phyloP scores from a whole-genome alignment of 1,140 invertebrate genomes.

The Colletes gigas region DNA sequence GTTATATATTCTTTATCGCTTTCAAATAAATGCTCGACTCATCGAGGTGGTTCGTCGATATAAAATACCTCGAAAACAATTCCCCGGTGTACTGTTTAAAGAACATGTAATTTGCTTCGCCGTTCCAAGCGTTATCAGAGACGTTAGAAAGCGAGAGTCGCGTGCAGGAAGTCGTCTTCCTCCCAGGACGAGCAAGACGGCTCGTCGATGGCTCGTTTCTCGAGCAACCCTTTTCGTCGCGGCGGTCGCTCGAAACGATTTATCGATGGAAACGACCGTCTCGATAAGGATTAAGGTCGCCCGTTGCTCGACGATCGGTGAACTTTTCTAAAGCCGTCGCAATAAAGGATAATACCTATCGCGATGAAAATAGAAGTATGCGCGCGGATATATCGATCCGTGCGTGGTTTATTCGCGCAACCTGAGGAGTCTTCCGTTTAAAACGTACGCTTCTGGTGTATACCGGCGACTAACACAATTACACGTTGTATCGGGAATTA shows the following conservation, averaged over 20 bases:
- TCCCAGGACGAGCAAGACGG: too few species aligned
- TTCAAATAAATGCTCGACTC: too few species aligned
- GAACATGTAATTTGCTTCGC: too few species aligned
- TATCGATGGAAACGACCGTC: not conserved
- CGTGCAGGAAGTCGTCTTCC: too few species aligned
- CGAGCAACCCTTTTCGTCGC: too few species aligned
- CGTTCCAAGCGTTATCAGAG: too few species aligned
- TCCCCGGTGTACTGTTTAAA: too few species aligned
- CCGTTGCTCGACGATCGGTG: constrained; percentile 53
- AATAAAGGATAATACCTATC: constrained; percentile 51
- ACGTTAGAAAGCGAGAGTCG: too few species aligned
- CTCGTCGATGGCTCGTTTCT: too few species aligned
- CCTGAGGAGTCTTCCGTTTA: not conserved
- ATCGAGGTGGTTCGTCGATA: too few species aligned
- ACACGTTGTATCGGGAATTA: constrained; percentile 7
- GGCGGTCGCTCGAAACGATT: constrained; percentile 12
- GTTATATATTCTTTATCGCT: too few species aligned
- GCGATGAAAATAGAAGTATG: constrained; percentile 67
- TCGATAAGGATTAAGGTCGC: constrained; percentile 62
- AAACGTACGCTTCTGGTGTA: not conserved
- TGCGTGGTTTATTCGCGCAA: constrained; percentile 60
- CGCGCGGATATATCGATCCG: constrained; percentile 57
- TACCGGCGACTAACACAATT: constrained; percentile 16
- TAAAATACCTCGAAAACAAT: too few species aligned
- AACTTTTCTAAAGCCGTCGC: constrained; percentile 56